phyloP scores from a whole-genome alignment of 1,140 invertebrate species.

The Luehdorfia chinensis region DNA sequence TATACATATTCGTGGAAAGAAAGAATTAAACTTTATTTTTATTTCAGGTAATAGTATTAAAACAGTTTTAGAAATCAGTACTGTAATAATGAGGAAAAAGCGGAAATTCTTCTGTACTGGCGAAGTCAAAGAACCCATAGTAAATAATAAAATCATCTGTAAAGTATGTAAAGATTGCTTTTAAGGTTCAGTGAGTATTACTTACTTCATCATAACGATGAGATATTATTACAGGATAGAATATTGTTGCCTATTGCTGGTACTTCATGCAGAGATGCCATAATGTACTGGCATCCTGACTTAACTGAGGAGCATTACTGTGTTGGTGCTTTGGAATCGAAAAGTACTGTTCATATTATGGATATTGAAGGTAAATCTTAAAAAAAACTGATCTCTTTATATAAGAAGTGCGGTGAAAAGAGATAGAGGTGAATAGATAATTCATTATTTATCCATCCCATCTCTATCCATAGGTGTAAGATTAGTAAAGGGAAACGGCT shows the following conservation, averaged over 20 bases:
- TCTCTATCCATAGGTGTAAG: too few species aligned
- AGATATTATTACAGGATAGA: slow-evolving; percentile 40
- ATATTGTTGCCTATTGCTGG: slow-evolving; percentile 64
- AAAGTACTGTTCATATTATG: slow-evolving; percentile 60
- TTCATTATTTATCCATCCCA: too few species aligned
- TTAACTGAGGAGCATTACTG: slow-evolving; percentile 68
- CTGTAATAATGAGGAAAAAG: slow-evolving; percentile 65
- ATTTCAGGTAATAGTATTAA: slow-evolving; percentile 63
- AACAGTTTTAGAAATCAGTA: slow-evolving; percentile 66
- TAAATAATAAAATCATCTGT: slow-evolving; percentile 69
- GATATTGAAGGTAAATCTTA: slow-evolving; percentile 54
- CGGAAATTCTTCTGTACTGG: slow-evolving; percentile 67
- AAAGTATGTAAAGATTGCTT: slow-evolving; percentile 58
- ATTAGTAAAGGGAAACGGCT: too few species aligned
- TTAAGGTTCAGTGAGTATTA: neutral
- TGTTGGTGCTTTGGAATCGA: slow-evolving; percentile 64
- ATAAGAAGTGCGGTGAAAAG: too few species aligned
- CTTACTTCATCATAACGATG: neutral
- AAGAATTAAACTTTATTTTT: neutral
- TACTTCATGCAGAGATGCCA: slow-evolving; percentile 61
- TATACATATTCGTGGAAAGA: too few species aligned
- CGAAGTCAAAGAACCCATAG: slow-evolving; percentile 68
- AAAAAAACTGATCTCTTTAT: too few species aligned
- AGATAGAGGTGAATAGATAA: too few species aligned
- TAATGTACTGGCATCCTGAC: slow-evolving; percentile 69